Base-by-base conservation (phyloP, 1,140 invertebrate genomes). In the Drosophila pectinifera region DNA sequence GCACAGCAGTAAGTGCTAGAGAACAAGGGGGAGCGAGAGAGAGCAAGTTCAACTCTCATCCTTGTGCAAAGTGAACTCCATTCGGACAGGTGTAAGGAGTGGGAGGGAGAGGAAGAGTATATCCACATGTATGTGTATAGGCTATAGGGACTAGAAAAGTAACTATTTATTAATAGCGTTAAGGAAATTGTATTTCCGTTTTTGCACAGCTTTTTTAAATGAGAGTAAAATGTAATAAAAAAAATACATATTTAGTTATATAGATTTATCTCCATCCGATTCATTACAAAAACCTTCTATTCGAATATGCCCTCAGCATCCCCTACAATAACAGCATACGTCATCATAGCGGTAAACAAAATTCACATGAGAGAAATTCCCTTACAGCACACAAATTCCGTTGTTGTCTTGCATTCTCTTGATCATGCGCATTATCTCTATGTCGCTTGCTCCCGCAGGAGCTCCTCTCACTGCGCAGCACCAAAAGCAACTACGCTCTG, bases 271-370 rank as follows among this genome's bases (percentile, higher is more conserved):
- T n/a, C n/a, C n/a, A n/a, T n/a, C n/a, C n/a, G n/a, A n/a, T n/a
- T n/a, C n/a, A n/a, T n/a, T n/a, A n/a, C n/a, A n/a, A n/a, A n/a
- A n/a, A n/a, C n/a, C n/a, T n/a, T n/a, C 22, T 22, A 22, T 22
- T 22, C 34, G 20, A 0, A 38, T 61, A 68, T 61, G 45, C 45
- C 13, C 18, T 20, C 5, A 1, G 10, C 6, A 20, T 74, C n/a
- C 8, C 34, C 63, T 61, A 16, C 22, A 39, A 24, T 43, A 22
- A 6, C 24, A 41, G 24, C 61, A 83, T 75, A 75, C 73, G 73
- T 75, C 73, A 81, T 70, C 62, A 70, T 79, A 76, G 70, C 63
- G 62, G 83, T 86, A 88, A 86, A 88, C 84, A 86, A 83, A 79
- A 78, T 38, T 79, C 43, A 56, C 55, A 38, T 51, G 56, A 75